These are phyloP conservation scores for Caloenas nicobarica DNA, from an alignment of 2,113 vertebrate species.

Conservation along the genomic window DNA sequence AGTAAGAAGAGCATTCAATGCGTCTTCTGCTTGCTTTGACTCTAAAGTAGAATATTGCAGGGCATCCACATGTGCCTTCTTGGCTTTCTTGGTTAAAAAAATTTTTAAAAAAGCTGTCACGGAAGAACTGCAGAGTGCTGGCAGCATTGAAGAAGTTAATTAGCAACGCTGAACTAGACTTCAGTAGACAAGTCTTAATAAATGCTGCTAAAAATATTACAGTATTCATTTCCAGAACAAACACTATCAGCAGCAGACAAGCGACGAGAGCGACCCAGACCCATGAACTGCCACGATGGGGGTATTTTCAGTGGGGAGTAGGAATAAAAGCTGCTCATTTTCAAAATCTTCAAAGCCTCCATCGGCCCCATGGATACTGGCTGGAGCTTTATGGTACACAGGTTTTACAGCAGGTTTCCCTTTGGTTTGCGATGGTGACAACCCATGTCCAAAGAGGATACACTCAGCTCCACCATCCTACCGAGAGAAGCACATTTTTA, in stretches of 20 bases:
- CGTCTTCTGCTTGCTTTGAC: background rate
- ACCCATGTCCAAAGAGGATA: background rate
- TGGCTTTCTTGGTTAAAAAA: slow-evolving; percentile 8
- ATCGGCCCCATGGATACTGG: too few species aligned
- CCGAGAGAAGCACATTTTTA: background rate
- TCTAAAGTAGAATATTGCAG: background rate
- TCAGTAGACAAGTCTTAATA: slow-evolving; percentile 62
- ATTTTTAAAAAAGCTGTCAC: background rate
- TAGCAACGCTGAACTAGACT: slow-evolving; percentile 54
- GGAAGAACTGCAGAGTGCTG: background rate
- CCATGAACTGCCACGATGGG: background rate
- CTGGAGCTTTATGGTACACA: background rate
- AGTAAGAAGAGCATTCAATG: background rate
- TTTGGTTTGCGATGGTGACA: background rate
- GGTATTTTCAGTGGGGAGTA: background rate
- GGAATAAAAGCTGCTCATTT: background rate
- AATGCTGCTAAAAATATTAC: slow-evolving; percentile 68
- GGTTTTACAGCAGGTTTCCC: background rate
- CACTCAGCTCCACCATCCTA: background rate
- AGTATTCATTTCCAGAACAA: slow-evolving; percentile 63
- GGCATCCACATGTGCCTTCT: background rate
- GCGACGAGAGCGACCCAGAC: background rate
- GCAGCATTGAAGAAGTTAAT: slow-evolving; percentile 67
- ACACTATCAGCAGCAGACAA: slow-evolving; percentile 58
- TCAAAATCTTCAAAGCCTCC: background rate